These are phyloP conservation scores for Pipistrellus pygmaeus DNA, from an alignment of 2,797 vertebrate genomes.

Conservation along the genomic window DNA sequence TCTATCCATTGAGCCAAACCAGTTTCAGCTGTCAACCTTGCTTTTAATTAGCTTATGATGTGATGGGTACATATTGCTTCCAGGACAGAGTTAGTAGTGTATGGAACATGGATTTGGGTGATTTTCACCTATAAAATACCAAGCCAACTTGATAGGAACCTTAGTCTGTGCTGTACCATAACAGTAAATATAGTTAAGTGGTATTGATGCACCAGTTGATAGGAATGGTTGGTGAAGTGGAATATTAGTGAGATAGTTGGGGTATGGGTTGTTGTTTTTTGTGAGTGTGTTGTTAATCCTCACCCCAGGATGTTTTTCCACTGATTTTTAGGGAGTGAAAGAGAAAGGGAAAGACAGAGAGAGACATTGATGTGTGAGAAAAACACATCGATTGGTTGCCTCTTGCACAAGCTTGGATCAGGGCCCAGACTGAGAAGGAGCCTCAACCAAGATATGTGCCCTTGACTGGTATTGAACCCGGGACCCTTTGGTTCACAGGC, in stretches of 20 bases:
- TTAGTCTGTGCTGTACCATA: background rate
- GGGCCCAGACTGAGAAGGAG: no score
- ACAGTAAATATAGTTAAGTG: background rate
- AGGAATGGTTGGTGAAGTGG: background rate
- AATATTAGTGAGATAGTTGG: background rate
- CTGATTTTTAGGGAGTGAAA: no score
- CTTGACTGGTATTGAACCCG: no score
- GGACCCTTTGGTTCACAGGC: no score
- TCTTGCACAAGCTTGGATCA: no score
- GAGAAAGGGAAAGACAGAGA: no score
- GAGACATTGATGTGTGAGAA: no score
- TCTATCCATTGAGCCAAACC: no score
- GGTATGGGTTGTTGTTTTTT: background rate
- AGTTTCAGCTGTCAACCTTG: background rate
- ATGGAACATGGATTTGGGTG: background rate
- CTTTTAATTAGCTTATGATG: conserved; percentile 34
- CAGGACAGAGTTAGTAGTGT: background rate
- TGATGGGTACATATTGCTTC: background rate
- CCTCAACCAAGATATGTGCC: no score
- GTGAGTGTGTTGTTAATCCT: no score
- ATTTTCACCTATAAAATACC: conserved; percentile 6
- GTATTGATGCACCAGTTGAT: background rate
- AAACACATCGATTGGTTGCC: no score
- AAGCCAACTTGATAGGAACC: background rate
- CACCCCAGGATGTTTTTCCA: no score